Evolutionary conservation across 1,140 invertebrate genomes (phyloP), one percentile per base, ranked within the genome.

Genomic region (Apis florea): DNA sequence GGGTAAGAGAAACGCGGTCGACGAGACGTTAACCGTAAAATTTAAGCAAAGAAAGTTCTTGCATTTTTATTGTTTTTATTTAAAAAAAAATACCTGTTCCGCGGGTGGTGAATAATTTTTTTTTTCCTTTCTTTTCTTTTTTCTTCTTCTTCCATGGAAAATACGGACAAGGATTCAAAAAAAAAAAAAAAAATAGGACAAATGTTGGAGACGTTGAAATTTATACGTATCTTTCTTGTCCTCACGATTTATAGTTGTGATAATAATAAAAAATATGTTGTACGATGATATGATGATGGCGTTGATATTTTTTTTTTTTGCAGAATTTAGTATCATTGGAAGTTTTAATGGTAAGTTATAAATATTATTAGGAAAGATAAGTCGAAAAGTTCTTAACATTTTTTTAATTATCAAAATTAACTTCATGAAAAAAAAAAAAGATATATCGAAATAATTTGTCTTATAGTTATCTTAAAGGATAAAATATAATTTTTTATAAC

Each of bases 1-100:
- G 9, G 15, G 70, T 21, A 15, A 21, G 8, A n/a, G 53, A 40
- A 72, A 72, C 70, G 70, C 19, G 67, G 67, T 17, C 47, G 67
- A 51, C 67, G 70, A 40, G 70, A 72, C 70, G 70, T 40, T 72
- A 56, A 24, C 26, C 26, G 54, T 72, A 72, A 72, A 72, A 72
- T 72, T 72, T 56, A 56, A 72, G 21, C 47, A 54, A 72, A 58
- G 21, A 56, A 72, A 21, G 11, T 69, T 69, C 67, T 24, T 69
- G 40, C 47, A 24, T 15, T 26, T 17, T n/a, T n/a, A n/a, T n/a
- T 47, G 53, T 72, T 51, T 24, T 49, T 40, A 40, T 24, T 69
- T 72, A 31, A 72, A 3, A 54, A 70, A 54, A 53, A 54, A 53
- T 58, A 26, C 54, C 10, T 40, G 26, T 58, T 31, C 40, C 70